Percentiles rank a stretch among this genome's conserved stretches.
phyloP scores from a whole-genome alignment of 2,797 vertebrate species.

The Sciurus vulgaris region DNA sequence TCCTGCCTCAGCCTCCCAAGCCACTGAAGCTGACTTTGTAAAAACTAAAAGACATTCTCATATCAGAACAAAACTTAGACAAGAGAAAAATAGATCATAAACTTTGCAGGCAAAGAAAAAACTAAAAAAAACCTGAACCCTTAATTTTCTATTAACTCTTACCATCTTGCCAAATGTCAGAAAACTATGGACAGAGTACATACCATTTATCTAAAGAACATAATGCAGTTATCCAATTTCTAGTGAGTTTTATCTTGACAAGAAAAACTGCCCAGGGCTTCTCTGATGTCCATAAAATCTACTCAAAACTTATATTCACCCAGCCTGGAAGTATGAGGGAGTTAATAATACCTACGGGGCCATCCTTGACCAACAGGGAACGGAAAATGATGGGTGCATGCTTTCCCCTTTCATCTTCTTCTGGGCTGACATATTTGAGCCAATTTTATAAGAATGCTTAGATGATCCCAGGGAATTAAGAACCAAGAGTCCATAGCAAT shows the following conservation, averaged over 20 bases:
- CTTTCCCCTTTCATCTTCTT: neutral
- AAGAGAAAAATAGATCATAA: neutral
- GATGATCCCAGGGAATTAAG: neutral
- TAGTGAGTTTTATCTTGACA: neutral
- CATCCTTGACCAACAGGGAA: neutral
- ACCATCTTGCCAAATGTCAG: neutral
- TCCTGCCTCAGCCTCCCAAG: no score
- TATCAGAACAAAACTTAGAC: neutral
- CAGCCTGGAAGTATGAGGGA: neutral
- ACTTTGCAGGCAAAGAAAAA: neutral
- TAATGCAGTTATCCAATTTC: neutral
- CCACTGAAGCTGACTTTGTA: neutral
- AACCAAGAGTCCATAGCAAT: neutral
- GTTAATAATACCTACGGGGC: neutral
- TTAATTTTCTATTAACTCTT: neutral
- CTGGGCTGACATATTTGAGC: neutral
- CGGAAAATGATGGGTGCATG: neutral
- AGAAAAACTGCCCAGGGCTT: neutral
- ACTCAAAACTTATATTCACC: neutral
- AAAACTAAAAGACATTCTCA: neutral
- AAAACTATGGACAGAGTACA: neutral
- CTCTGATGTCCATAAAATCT: neutral
- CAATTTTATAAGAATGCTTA: neutral
- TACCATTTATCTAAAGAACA: neutral
- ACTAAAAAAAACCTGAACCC: constrained; percentile 13